Evolutionary conservation across 1,140 invertebrate species (phyloP).

Genomic region (Campoletis sonorensis): DNA sequence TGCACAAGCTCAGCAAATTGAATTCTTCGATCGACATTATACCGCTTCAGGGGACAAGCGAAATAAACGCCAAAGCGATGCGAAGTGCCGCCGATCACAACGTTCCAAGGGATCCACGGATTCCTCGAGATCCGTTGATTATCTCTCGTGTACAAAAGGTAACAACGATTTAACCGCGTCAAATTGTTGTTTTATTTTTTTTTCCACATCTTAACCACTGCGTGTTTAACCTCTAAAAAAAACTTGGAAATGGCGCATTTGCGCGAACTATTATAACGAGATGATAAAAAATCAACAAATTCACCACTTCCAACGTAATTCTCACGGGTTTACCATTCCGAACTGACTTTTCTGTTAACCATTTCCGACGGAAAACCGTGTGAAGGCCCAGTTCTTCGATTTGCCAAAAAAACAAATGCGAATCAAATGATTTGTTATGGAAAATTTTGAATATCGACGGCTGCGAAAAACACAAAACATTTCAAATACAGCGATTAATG

Average conservation of each 20-base stretch:
- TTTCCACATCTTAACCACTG: neutral
- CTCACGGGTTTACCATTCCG: no score
- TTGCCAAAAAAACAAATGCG: no score
- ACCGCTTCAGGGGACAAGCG: conserved; percentile 64
- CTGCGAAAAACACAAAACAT: no score
- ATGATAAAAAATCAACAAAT: no score
- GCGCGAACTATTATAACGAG: neutral
- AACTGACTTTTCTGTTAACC: no score
- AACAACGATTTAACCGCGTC: conserved; percentile 10
- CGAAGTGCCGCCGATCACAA: conserved; percentile 50
- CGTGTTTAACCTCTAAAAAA: conserved; percentile 21
- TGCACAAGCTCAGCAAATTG: conserved; percentile 70
- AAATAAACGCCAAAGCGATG: conserved; percentile 47
- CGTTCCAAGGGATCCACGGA: conserved; percentile 52
- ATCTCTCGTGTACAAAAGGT: conserved; percentile 57
- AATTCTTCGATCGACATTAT: conserved; percentile 70
- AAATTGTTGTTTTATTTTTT: neutral
- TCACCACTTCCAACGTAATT: no score
- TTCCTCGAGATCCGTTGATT: conserved; percentile 54
- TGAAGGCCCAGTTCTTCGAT: no score
- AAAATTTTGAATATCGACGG: no score
- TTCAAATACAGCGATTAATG: no score
- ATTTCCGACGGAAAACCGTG: no score
- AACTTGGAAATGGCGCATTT: conserved; percentile 13
- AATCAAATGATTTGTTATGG: no score